Evolutionary conservation across 2,113 vertebrate genomes (phyloP), one percentile per base, ranked within the genome.

Genomic region (Leptobrachium leishanense): DNA sequence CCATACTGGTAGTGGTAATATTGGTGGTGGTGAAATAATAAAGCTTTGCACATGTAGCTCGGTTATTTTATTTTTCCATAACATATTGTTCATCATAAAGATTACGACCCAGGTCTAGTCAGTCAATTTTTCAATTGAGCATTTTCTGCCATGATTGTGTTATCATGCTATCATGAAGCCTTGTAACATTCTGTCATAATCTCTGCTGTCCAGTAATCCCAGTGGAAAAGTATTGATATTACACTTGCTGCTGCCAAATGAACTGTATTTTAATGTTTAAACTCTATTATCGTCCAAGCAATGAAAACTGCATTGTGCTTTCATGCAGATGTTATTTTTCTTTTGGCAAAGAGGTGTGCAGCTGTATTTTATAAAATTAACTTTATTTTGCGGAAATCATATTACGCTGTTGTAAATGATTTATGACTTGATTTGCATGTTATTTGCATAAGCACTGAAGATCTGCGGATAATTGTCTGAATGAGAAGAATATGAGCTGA

Each of bases 371-470:
- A 69, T 72, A 65, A 75, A 74, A 74, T 20, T 72, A 43, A 15
- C 43, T 64, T 69, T 79, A 72, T 43, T 64, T 31, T 43, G 42
- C n/a, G 40, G 8, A 65, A 72, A 72, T 65, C 8, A 72, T 31
- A 72, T 72, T 79, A 79, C n/a, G 39, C 39, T 72, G 40, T 64
- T 65, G 68, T 53, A 65, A 64, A 42, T 72, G 31, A 62, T 64
- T 78, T 53, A 63, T 54, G 40, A 15, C 44, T 72, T 43, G 13
- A 72, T 78, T 62, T 64, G n/a, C 59, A 79, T 65, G 43, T 43
- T 65, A 72, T 72, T 78, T 54, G 46, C 69, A 72, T 79, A 72
- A 41, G 62, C n/a, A 65, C 72, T 79, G 68, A 20, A 79, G 46
- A 31, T 42, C 50, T 41, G 40, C 43, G 50, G 68, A 79, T 79